Conservation (phyloP, 2,113 vertebrate species). For the Xiphias gladius region DNA sequence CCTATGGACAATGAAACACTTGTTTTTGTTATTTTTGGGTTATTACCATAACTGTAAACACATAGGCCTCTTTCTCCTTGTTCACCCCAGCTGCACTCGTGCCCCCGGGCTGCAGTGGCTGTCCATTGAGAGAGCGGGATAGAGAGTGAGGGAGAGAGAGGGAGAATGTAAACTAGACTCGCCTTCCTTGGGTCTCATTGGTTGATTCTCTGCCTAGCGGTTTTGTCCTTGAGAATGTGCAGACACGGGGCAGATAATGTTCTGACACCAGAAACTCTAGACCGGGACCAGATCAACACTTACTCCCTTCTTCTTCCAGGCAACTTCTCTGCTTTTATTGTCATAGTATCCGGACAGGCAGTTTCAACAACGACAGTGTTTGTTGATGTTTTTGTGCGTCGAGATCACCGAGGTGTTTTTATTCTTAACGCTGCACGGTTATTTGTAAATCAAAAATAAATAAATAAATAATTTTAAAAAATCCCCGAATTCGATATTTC, state of each 20-base stretch:
- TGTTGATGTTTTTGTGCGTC: slow-evolving; percentile 18
- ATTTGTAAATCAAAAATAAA: slow-evolving; percentile 11
- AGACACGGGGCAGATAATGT: slow-evolving; percentile 87
- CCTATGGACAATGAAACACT: slow-evolving; percentile 5
- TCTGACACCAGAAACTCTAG: slow-evolving; percentile 87
- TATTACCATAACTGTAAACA: slow-evolving; percentile 56
- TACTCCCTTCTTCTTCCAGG: slow-evolving; percentile 64
- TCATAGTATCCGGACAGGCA: slow-evolving; percentile 38
- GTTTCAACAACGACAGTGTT: background rate
- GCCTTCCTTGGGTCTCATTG: slow-evolving; percentile 71
- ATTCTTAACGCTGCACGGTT: background rate
- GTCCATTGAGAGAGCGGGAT: slow-evolving; percentile 55
- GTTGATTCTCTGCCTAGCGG: slow-evolving; percentile 72
- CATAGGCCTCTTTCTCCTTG: slow-evolving; percentile 37
- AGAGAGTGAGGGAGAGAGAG: slow-evolving; percentile 48
- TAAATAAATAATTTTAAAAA: background rate
- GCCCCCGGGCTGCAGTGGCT: slow-evolving; percentile 62
- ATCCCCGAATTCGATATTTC: background rate
- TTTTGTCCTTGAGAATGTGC: slow-evolving; percentile 89
- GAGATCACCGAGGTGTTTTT: background rate
- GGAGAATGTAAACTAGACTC: slow-evolving; percentile 71
- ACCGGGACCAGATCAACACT: slow-evolving; percentile 82
- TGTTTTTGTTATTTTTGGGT: slow-evolving; percentile 46
- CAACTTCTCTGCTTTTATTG: slow-evolving; percentile 52
- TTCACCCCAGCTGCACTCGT: slow-evolving; percentile 77